Conservation (phyloP, 2,797 vertebrate genomes). For the Neostethus bicornis region DNA sequence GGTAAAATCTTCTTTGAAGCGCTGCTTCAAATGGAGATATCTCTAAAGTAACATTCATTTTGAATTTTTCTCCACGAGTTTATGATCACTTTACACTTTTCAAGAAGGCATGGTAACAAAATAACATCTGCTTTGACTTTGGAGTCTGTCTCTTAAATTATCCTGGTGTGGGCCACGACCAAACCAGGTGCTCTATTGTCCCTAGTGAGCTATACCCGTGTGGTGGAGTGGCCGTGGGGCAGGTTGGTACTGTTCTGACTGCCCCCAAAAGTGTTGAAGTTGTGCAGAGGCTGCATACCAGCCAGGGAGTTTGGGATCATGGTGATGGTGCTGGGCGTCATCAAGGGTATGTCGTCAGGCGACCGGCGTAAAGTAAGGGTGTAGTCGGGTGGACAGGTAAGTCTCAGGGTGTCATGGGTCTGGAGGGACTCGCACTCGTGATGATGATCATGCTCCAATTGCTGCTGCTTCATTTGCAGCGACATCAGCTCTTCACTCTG, state of each 20-base stretch:
- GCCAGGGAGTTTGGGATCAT: slow-evolving; percentile 95
- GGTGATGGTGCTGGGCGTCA: slow-evolving; percentile 96
- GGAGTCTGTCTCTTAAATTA: slow-evolving; percentile 51
- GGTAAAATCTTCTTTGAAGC: slow-evolving; percentile 68
- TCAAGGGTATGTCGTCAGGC: slow-evolving; percentile 92
- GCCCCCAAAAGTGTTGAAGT: slow-evolving; percentile 92
- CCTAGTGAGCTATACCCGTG: slow-evolving; percentile 89
- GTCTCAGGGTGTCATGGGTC: slow-evolving; percentile 87
- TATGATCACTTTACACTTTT: slow-evolving; percentile 68
- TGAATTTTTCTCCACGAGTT: slow-evolving; percentile 82
- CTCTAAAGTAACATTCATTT: slow-evolving; percentile 78
- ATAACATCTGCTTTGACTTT: slow-evolving; percentile 72
- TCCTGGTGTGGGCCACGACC: slow-evolving; percentile 17
- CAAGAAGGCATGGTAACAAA: slow-evolving; percentile 84
- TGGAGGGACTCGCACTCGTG: slow-evolving; percentile 89
- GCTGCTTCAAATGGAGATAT: slow-evolving; percentile 78
- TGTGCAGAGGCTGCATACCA: slow-evolving; percentile 93
- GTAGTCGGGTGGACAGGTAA: slow-evolving; percentile 94
- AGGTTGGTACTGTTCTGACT: slow-evolving; percentile 95
- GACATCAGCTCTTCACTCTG: slow-evolving; percentile 93
- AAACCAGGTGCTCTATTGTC: not conserved
- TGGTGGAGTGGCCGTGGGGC: slow-evolving; percentile 95
- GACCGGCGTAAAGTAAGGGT: slow-evolving; percentile 91
- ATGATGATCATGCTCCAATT: slow-evolving; percentile 81
- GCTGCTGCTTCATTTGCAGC: slow-evolving; percentile 94